Base-by-base conservation (phyloP, 2,888 invertebrate species). In the Amiota mariae region DNA sequence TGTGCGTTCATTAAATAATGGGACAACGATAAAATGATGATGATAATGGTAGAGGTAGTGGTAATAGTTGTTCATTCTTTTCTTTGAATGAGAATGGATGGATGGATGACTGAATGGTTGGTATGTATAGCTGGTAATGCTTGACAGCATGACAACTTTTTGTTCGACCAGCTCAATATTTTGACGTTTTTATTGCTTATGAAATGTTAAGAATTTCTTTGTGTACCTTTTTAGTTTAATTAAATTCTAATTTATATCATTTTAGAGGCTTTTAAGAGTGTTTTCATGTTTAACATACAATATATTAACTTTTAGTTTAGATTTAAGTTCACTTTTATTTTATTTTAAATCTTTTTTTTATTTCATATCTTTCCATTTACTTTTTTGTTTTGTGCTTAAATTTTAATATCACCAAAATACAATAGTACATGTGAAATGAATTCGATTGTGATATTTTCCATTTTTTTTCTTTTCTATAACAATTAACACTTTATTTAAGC, bases 161-260 rank as follows among this genome's bases (percentile, higher is more conserved):
- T 77, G 71, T 75, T 70, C 74, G 80, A 18, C 57, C 11, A 70
- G 78, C 81, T 80, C 78, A 86, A 86, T 86, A 87, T 86, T 86
- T 86, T 86, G 86, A 86, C 87, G 79, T 83, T 84, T 86, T 87
- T 82, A 85, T 77, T 85, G 77, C 78, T 80, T 80, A 79, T 80
- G 79, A 80, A 75, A 77, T 74, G 78, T 71, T 76, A 80, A 80
- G 79, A 80, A 81, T 82, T 76, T 84, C 64, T 49, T 73, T 73
- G 61, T 72, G 49, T 57, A 59, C 63, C 75, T 82, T 80, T 24
- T 80, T 76, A 81, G 80, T 84, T 82, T 80, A 82, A 81, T 82
- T 83, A 81, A 81, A 85, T 85, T 79, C 83, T 80, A 84, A 85
- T 84, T 85, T 86, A 84, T 84, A 82, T 77, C 77, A 78, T 80